Base-by-base conservation (phyloP, 2,113 vertebrate species). In the Raja brachyura region DNA sequence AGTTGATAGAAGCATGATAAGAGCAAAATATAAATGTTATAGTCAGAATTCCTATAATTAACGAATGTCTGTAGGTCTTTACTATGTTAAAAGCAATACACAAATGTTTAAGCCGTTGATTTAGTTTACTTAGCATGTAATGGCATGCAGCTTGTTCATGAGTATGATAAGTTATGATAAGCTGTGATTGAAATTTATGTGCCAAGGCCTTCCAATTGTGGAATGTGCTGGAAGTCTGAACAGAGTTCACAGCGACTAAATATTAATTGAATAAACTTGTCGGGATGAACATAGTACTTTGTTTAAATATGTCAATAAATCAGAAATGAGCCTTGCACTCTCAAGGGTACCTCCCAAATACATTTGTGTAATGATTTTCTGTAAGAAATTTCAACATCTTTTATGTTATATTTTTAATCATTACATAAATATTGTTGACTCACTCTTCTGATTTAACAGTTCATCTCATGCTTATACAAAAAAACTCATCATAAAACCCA, bases 221-320 rank as follows among this genome's bases (percentile, higher is more conserved):
- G 22, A 61, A 86, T 61, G 81, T 61, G 56, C 39, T 61, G 81
- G 54, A 86, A 86, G 81, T 10, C 81, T 86, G 13, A 61, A 25
- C 54, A 86, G 54, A n/a, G 56, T 11, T n/a, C 81, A 61, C 25
- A 9, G 56, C 28, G 25, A 86, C 81, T 61, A 56, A n/a, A 86
- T 86, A 86, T 86, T 86, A 25, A 86, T 14, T 86, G 81, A 86
- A 61, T 86, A 86, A 86, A 61, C 81, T 59, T 86, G 25, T 11
- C 11, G 54, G 59, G 61, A 86, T 28, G 56, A 86, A 86, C 28
- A 56, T 11, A 86, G 28, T 61, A 56, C n/a, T 56, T 86, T 61
- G 54, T 86, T 81, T 59, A 86, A 86, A 86, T 86, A 61, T 59
- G n/a, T 61, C 22, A 86, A 86, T 59, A 59, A 86, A 86, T 86